phyloP scores from a whole-genome alignment of 2,888 invertebrate species.

The Altica lythri region DNA sequence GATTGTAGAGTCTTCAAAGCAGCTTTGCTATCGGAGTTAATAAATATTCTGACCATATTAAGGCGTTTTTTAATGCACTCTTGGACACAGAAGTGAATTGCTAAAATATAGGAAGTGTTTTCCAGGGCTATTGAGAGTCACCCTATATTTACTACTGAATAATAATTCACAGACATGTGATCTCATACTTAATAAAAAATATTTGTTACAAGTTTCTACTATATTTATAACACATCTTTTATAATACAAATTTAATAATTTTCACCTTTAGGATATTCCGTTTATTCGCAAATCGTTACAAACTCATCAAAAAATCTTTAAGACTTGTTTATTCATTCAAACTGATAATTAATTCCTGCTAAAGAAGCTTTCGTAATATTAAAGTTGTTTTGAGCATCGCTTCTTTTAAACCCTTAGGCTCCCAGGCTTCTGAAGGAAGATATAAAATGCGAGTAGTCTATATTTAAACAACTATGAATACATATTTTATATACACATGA shows the following conservation, averaged over 20 bases:
- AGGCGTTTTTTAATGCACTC: too few relatives aligned
- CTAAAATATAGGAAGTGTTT: too few relatives aligned
- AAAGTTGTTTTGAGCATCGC: slow-evolving; percentile 9
- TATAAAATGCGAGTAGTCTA: neutral
- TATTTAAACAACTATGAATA: slow-evolving; percentile 2
- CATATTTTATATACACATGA: neutral
- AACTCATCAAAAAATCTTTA: neutral
- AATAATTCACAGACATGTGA: too few relatives aligned
- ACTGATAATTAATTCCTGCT: slow-evolving; percentile 10
- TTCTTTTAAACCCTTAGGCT: slow-evolving; percentile 11
- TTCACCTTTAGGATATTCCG: neutral
- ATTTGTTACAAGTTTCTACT: too few relatives aligned
- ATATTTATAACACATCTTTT: too few relatives aligned
- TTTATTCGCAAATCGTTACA: neutral
- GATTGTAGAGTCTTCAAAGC: too few relatives aligned
- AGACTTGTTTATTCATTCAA: neutral
- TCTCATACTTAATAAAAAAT: too few relatives aligned
- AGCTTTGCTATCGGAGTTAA: too few relatives aligned
- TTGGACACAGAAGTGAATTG: too few relatives aligned
- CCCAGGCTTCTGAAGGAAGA: slow-evolving; percentile 6
- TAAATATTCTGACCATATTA: too few relatives aligned
- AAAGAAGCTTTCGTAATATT: slow-evolving; percentile 10
- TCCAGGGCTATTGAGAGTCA: too few relatives aligned
- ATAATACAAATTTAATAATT: neutral
- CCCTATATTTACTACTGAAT: too few relatives aligned